Conservation (phyloP, 2,888 invertebrate species). For the Acanthosepion esculentum region DNA sequence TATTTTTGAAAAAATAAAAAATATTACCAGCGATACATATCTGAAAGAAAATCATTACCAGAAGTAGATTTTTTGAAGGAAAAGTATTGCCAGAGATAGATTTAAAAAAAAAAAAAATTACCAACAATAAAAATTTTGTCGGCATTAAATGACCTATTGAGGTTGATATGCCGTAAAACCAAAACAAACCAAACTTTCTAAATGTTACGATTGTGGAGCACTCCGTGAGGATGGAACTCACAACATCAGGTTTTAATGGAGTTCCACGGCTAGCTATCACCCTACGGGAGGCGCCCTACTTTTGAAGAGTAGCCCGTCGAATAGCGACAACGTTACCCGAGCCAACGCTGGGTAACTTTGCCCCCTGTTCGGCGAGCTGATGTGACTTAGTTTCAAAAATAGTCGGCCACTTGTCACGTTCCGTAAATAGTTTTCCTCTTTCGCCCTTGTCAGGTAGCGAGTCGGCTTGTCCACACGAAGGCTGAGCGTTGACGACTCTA, state of each 20-base stretch:
- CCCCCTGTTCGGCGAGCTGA: background rate
- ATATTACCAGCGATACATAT: no score
- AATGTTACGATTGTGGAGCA: background rate
- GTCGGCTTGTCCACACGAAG: background rate
- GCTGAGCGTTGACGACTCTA: background rate
- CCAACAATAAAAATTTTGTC: no score
- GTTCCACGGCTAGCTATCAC: background rate
- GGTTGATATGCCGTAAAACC: no score
- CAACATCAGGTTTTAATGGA: background rate
- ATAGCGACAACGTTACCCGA: no score
- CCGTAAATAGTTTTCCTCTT: background rate
- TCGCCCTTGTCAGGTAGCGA: background rate
- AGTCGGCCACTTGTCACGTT: background rate
- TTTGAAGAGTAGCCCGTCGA: background rate
- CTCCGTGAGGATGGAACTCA: background rate
- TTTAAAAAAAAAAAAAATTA: no score
- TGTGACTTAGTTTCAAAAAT: background rate
- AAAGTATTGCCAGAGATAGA: no score
- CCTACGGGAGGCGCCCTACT: background rate
- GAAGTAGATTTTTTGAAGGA: no score
- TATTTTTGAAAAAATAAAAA: no score
- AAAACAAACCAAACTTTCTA: no score
- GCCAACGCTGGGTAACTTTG: background rate
- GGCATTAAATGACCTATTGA: no score
- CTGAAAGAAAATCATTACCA: no score